These are phyloP conservation scores for Brachionichthys hirsutus DNA, from an alignment of 2,113 vertebrate genomes.

Conservation along the genomic window DNA sequence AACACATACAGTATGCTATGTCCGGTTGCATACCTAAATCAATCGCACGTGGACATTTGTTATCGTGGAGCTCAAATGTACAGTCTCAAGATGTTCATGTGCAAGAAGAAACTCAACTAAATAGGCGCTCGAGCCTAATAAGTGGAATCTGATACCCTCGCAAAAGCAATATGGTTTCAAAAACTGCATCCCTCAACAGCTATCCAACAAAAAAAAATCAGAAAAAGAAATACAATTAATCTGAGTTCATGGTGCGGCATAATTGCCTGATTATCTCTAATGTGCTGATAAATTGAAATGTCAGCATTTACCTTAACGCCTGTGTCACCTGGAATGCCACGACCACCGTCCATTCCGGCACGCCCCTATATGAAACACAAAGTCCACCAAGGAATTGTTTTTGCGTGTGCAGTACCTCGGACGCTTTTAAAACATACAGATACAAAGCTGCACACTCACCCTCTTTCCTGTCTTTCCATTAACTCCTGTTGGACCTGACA, in stretches of 20 bases:
- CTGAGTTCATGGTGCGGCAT: not conserved
- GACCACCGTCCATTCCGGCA: slow-evolving; percentile 83
- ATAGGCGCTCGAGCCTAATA: too few species aligned
- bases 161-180: not conserved
- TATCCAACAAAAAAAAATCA: not conserved
- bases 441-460: slow-evolving; percentile 71
- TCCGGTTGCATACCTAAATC: slow-evolving; percentile 30
- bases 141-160: not conserved
- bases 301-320: slow-evolving; percentile 82
- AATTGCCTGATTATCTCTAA: slow-evolving; percentile 1
- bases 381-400: slow-evolving; percentile 16
- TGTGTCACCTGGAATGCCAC: slow-evolving; percentile 88
- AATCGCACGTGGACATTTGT: slow-evolving; percentile 34
- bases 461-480: slow-evolving; percentile 83
- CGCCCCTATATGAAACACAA: slow-evolving; percentile 80
- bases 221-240: not conserved
- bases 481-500: slow-evolving; percentile 78
- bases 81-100: not conserved
- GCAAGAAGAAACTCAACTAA: slow-evolving; percentile 2
- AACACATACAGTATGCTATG: slow-evolving; percentile 50
- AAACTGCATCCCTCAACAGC: not conserved
- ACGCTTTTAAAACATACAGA: slow-evolving; percentile 18
- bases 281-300: slow-evolving; percentile 5
- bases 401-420: slow-evolving; percentile 2
- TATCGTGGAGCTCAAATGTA: slow-evolving; percentile 6